Evolutionary conservation across 2,797 vertebrate genomes (phyloP).

Genomic region (Gouania willdenowi): DNA sequence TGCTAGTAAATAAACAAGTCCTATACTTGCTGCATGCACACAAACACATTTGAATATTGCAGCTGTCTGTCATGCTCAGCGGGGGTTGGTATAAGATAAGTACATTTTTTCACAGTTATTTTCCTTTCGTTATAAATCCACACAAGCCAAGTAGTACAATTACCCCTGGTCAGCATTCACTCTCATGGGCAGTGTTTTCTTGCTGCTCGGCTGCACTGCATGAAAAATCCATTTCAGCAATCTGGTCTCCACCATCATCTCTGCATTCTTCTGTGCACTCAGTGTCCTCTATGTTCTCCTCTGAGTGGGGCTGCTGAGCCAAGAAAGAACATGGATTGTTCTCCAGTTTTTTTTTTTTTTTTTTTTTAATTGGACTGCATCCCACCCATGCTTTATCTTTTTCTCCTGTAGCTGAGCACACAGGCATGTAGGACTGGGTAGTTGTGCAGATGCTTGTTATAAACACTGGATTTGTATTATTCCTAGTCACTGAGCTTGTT

Average conservation of each 20-base stretch:
- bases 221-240: constrained; percentile 37
- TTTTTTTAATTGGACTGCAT: constrained; percentile 45
- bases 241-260: constrained; percentile 6
- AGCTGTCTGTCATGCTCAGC: constrained; percentile 28
- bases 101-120: not conserved
- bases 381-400: constrained; percentile 17
- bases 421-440: not conserved
- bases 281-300: constrained; percentile 11
- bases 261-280: constrained; percentile 4
- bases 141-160: constrained; percentile 6
- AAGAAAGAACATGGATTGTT: constrained; percentile 12
- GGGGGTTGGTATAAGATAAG: constrained; percentile 7
- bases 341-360: constrained; percentile 10
- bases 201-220: constrained; percentile 13
- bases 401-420: constrained; percentile 2
- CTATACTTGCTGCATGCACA: not conserved
- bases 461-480: no score
- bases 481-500: no score
- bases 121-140: constrained; percentile 8
- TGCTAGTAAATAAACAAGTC: constrained; percentile 37
- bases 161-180: constrained; percentile 32
- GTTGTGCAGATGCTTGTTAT: no score
- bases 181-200: constrained; percentile 13
- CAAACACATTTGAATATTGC: constrained; percentile 20
- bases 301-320: constrained; percentile 44